Evolutionary conservation across 2,888 invertebrate genomes (phyloP).

Genomic region (Stegana nigrithorax): DNA sequence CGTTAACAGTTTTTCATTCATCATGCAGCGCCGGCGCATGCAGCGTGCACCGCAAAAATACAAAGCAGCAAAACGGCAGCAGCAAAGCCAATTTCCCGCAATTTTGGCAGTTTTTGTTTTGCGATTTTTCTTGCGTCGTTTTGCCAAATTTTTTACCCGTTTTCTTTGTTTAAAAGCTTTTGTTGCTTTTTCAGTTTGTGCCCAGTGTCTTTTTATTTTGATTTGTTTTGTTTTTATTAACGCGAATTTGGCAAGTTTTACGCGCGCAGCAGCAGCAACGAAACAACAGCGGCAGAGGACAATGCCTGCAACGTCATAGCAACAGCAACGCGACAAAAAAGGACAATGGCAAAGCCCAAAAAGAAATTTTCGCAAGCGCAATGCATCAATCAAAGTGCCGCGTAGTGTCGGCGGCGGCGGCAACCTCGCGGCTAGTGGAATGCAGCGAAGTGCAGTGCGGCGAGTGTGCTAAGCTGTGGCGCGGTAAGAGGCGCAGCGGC

Average conservation of each 20-base stretch:
- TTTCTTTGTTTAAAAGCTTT: not conserved
- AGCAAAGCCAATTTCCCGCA: slow-evolving; percentile 61
- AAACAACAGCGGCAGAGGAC: too few relatives aligned
- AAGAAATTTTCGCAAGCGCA: not conserved
- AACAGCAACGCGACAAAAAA: not conserved
- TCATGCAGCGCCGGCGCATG: slow-evolving; percentile 34
- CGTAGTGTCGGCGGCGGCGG: not conserved
- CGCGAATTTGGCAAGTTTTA: too few relatives aligned
- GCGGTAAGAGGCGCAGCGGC: too few relatives aligned
- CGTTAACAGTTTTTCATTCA: slow-evolving; percentile 60
- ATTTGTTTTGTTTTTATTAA: too few relatives aligned
- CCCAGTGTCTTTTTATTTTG: too few relatives aligned
- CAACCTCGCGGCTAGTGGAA: too few relatives aligned
- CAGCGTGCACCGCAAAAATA: slow-evolving; percentile 46
- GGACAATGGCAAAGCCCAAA: not conserved
- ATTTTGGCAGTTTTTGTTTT: too few relatives aligned
- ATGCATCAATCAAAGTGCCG: slow-evolving; percentile 1
- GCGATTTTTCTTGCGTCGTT: slow-evolving; percentile 38
- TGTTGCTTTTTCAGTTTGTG: too few relatives aligned
- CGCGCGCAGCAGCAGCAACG: too few relatives aligned
- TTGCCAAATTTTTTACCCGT: not conserved
- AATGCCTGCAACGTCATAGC: not conserved
- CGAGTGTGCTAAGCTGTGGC: too few relatives aligned
- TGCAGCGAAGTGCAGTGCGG: too few relatives aligned
- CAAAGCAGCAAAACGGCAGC: slow-evolving; percentile 34